Evolutionary conservation across 2,113 vertebrate species (phyloP).

Genomic region (Eulacestoma nigropectus): DNA sequence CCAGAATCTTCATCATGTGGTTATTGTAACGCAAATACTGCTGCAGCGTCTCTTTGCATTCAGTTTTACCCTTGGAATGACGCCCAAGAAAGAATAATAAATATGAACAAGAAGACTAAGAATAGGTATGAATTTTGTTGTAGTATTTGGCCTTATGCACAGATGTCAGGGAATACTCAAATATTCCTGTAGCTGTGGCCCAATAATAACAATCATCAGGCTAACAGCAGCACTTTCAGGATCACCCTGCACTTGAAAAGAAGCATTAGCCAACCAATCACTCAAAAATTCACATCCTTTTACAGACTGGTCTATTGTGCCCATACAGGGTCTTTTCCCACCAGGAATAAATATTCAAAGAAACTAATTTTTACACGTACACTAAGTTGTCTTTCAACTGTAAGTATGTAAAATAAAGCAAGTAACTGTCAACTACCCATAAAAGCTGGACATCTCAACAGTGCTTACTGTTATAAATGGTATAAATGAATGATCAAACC

Average conservation of each 20-base stretch:
- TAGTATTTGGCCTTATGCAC: neutral
- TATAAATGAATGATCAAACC: neutral
- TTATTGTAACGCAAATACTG: neutral
- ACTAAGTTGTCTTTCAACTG: neutral
- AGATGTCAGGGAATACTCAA: neutral
- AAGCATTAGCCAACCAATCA: neutral
- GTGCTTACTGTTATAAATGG: neutral
- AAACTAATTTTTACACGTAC: neutral
- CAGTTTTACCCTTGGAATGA: neutral
- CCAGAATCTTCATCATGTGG: neutral
- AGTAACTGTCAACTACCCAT: neutral
- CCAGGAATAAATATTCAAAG: neutral
- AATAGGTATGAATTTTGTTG: neutral
- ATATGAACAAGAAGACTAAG: neutral
- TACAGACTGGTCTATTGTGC: neutral
- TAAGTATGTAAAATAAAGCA: neutral
- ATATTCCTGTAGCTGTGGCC: neutral
- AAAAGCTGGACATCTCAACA: neutral
- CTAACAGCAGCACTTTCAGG: neutral
- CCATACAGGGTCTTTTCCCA: neutral
- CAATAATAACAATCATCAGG: neutral
- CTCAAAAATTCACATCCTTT: neutral
- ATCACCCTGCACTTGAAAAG: neutral
- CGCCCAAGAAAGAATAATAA: neutral
- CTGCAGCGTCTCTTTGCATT: neutral